Evolutionary conservation across 2,888 invertebrate species (phyloP), one percentile per base, ranked within the genome.

Genomic region (Odontomyia ornata): DNA sequence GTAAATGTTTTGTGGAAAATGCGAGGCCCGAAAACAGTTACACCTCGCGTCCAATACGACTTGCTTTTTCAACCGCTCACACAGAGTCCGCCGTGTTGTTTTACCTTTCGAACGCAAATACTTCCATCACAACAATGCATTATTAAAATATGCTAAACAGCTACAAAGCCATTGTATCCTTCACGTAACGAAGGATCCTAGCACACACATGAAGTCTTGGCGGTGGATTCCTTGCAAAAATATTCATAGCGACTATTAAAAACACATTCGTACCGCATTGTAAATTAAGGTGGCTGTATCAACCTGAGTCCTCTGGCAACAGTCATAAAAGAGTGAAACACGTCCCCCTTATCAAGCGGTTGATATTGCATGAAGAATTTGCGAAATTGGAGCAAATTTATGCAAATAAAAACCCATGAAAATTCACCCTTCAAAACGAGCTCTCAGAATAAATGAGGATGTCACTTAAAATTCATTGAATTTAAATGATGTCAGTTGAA

Each of bases 401-500:
- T 72, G 71, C 52, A 72, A 72, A 72, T 72, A 72, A 56, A 27
- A 72, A 72, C 9, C 71, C 56, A 72, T 56, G 56, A 52, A 72
- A 72, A 72, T 52, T 52, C 52, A 72, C 71, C 71, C 71, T 28
- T 52, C 52, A 30, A 72, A 56, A 28, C 47, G 56, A 72, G 56
- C 27, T 47, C 25, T 23, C 47, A 15, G 75, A 62, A 64, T 75
- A 65, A 77, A 78, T 62, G 60, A 75, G 75, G 69, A 75, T 78
- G 75, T 78, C 77, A 77, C 78, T 77, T 77, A 75, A 78, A 77
- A 78, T 78, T 78, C 78, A 78, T 78, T 78, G 78, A 73, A 76
- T 72, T 46, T 64, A 64, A 73, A 78, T 57, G 76, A 60, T 36
- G 76, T 36, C 28, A 21, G 25, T 69, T 13, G 52, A 25, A 25